Evolutionary conservation across 1,140 invertebrate genomes (phyloP).

Genomic region (Sminthurinus signatus): DNA sequence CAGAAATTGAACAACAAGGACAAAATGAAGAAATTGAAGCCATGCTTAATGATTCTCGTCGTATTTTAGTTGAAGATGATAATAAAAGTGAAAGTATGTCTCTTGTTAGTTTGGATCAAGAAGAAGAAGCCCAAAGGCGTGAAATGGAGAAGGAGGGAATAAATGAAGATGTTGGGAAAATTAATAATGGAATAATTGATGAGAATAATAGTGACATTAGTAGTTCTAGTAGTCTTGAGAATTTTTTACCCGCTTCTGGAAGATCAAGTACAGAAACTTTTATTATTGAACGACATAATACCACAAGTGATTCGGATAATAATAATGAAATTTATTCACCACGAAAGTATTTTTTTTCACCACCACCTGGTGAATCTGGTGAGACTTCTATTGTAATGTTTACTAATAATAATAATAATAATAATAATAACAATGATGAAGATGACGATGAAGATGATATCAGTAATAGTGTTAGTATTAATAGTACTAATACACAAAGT

Average conservation of each 20-base stretch:
- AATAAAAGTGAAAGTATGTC: neutral
- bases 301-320: constrained; percentile 1
- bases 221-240: neutral
- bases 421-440: too few species aligned
- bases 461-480: neutral
- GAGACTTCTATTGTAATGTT: neutral
- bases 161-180: neutral
- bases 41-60: neutral
- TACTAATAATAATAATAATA: too few species aligned
- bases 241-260: neutral
- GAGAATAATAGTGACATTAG: neutral
- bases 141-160: constrained; percentile 43
- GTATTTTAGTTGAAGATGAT: neutral
- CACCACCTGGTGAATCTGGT: neutral
- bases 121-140: constrained; percentile 49
- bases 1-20: too few species aligned
- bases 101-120: neutral
- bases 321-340: neutral
- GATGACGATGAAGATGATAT: neutral
- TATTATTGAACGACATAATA: neutral
- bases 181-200: neutral
- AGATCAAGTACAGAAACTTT: constrained; percentile 3
- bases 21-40: neutral
- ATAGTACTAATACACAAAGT: neutral
- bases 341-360: neutral